phyloP scores from a whole-genome alignment of 2,797 vertebrate species.

The Chaenodraco wilsoni region DNA sequence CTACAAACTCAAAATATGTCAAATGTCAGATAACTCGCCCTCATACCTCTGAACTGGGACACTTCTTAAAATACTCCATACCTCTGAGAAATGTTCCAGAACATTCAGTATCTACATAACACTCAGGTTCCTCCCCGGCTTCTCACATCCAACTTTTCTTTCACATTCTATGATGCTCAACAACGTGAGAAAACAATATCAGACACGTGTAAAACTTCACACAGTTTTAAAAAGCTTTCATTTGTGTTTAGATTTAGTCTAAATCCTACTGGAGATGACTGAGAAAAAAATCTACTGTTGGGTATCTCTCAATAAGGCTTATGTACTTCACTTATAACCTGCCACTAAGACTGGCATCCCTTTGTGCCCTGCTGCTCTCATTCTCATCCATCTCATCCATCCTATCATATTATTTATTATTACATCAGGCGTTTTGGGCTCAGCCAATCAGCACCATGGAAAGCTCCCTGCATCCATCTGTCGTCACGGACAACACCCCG shows the following conservation, averaged over 20 bases:
- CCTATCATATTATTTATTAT: conserved; percentile 26
- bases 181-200: conserved; percentile 17
- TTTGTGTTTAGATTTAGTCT: conserved; percentile 6
- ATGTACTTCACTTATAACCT: not conserved
- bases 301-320: not conserved
- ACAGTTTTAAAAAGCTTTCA: conserved; percentile 44
- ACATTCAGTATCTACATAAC: conserved; percentile 49
- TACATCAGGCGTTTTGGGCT: conserved; percentile 52
- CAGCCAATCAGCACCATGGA: conserved; percentile 63
- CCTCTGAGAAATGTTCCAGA: conserved; percentile 69
- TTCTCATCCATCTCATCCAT: not conserved
- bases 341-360: not conserved
- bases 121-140: conserved; percentile 31
- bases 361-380: conserved; percentile 2
- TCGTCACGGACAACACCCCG: conserved; percentile 53
- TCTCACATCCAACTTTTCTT: not conserved
- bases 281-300: not conserved
- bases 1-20: conserved; percentile 44
- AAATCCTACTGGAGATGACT: conserved; percentile 8
- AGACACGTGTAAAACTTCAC: conserved; percentile 33
- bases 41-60: conserved; percentile 70
- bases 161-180: conserved; percentile 10
- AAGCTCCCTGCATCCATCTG: conserved; percentile 54
- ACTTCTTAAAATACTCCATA: conserved; percentile 69
- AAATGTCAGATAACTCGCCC: conserved; percentile 56